Base-by-base conservation (phyloP, 2,888 invertebrate genomes). In the Cataglyphis albicans region DNA sequence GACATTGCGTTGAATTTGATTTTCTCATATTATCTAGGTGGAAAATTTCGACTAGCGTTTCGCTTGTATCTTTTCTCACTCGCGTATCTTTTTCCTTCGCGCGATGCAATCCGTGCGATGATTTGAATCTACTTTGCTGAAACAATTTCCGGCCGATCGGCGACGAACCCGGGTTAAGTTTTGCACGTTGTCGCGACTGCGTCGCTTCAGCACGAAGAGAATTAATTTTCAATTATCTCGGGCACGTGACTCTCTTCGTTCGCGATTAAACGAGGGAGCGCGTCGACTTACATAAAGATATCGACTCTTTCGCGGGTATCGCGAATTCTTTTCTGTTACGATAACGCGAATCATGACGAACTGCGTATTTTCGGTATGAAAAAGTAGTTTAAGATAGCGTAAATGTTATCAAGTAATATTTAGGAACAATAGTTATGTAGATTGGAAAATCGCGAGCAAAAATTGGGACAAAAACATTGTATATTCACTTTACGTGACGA, bases 221-320 rank as follows among this genome's bases (percentile, higher is more conserved):
- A 82, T 82, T 82, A 68, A 82, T 78, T 82, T 82, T 82, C 63
- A 78, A 82, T 82, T 82, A 63, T 25, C 38, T 65, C 68, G 41
- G 63, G 21, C 41, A 52, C 68, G 78, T 55, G 68, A 81, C 55
- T 63, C 15, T 55, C 65, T 18, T 35, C 44, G 64, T 52, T 65
- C 44, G 25, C 57, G 65, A 76, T 76, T 67, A 76, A 76, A 76
- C 67, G 76, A 57, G 29, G 25, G 41, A 15, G n/a, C 65, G 29
- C 48, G 5, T 25, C 52, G 25, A 10, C 12, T 3, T 25, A 9
- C 10, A 15, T 25, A 9, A 55, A 65, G 65, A 65, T 76, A 64
- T 75, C 29, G 55, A 76, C 9, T 64, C 12, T 64, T 10, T 41
- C 32, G 25, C 18, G 25, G 21, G 10, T 41, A 25, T 7, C 6